Base-by-base conservation (phyloP, 2,797 vertebrate genomes). In the Siniperca obscura region DNA sequence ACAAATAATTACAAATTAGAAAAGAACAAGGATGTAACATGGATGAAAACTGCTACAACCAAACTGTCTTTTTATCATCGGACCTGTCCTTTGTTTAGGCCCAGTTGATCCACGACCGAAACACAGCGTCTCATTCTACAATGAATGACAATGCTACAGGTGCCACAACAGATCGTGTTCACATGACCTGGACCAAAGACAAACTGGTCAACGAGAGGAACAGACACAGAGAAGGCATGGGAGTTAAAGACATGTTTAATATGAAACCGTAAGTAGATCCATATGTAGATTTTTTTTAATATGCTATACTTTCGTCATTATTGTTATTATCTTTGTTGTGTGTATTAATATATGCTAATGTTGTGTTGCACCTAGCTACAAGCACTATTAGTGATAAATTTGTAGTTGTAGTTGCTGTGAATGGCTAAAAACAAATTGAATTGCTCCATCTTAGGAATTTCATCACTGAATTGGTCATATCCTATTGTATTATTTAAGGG, bases 161-260 rank as follows among this genome's bases (percentile, higher is more conserved):
- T 34, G 30, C 93, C 38, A 36, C 85, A 0, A 93, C 97, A 0
- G 97, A 98, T 68, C 95, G 93, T 8, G 95, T 99, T 76, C 98
- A 99, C 25, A 99, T 99, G 98, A 99, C 98, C 27, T 99, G 98
- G 98, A 99, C 98, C 25, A 98, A 98, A 95, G 98, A 99, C 66
- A 99, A 98, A 84, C 92, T 98, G 76, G 61, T 94, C 0, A 92
- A 94, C 0, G 98, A 99, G 91, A 97, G 96, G 81, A 94, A 96
- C 90, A 96, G 93, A 86, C 94, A 90, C 17, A 97, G 96, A 86
- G 97, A 98, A 30, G 87, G 87, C n/a, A 83, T 96, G 12, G 93
- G 93, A 0, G 95, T 98, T 68, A 97, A 96, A 78, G 98, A 98
- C 91, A 88, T 99, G 82, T 99, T 99, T 90, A 98, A 94, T 90